Evolutionary conservation across 2,113 vertebrate species (phyloP).

Genomic region (Leucopsar rothschildi): DNA sequence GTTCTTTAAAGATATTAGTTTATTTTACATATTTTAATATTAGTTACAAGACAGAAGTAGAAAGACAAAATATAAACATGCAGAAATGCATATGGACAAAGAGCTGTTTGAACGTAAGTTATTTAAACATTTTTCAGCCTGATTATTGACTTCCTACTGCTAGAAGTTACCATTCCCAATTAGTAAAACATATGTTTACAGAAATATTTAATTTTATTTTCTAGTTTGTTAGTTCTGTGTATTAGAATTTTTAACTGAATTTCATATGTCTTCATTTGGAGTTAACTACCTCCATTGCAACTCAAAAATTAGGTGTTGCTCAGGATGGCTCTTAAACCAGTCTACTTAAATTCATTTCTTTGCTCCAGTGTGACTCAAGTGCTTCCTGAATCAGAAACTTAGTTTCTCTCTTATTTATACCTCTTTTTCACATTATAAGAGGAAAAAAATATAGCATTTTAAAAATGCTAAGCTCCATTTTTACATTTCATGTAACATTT

Average conservation of each 20-base stretch:
- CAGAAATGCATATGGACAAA: background rate
- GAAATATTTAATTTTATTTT: background rate
- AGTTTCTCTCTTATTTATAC: background rate
- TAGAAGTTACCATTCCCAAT: background rate
- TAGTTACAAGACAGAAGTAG: background rate
- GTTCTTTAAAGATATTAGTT: constrained; percentile 74
- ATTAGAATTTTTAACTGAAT: background rate
- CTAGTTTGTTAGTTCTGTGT: background rate
- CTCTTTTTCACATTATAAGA: background rate
- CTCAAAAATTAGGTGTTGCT: background rate
- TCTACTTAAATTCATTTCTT: background rate
- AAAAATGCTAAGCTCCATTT: background rate
- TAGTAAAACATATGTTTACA: background rate
- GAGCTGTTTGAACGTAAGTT: background rate
- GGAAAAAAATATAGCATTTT: background rate
- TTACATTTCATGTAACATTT: background rate
- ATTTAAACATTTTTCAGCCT: background rate
- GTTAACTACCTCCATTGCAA: background rate
- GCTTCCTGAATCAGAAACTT: background rate
- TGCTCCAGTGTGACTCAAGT: background rate
- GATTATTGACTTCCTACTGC: background rate
- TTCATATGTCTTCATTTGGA: background rate
- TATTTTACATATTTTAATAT: constrained; percentile 16
- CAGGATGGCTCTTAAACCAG: background rate
- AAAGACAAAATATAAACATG: background rate